These are phyloP conservation scores for Allygus modestus DNA, from an alignment of 2,888 invertebrate genomes.

Conservation along the genomic window DNA sequence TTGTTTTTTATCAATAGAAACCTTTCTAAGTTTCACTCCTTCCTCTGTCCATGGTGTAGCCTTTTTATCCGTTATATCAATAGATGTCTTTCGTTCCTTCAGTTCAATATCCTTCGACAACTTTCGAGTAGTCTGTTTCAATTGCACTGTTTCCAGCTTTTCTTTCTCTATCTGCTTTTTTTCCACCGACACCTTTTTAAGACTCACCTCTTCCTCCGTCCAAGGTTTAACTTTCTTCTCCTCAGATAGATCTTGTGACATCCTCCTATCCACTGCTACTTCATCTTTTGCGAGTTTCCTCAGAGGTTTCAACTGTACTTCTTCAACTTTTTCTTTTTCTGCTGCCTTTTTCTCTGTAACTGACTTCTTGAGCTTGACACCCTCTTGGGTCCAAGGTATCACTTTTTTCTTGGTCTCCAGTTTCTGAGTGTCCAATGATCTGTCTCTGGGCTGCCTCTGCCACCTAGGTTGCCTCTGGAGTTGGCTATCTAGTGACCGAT, in stretches of 20 bases:
- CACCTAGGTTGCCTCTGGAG: slow-evolving; percentile 62
- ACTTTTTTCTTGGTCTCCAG: slow-evolving; percentile 50
- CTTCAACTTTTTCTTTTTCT: slow-evolving; percentile 67
- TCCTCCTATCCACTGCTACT: slow-evolving; percentile 64
- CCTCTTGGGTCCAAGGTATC: slow-evolving; percentile 74
- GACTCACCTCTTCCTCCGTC: slow-evolving; percentile 73
- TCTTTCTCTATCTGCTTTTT: slow-evolving; percentile 72
- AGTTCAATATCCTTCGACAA: slow-evolving; percentile 67
- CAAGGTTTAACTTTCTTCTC: slow-evolving; percentile 71
- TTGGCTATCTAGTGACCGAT: slow-evolving; percentile 66
- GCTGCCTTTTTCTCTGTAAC: slow-evolving; percentile 68
- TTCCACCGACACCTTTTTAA: slow-evolving; percentile 72
- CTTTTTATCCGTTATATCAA: slow-evolving; percentile 57
- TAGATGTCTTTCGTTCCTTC: slow-evolving; percentile 56
- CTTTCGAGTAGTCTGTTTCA: slow-evolving; percentile 61
- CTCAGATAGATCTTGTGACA: slow-evolving; percentile 51
- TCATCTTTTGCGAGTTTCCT: slow-evolving; percentile 65
- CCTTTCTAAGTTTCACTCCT: slow-evolving; percentile 72
- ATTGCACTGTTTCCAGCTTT: slow-evolving; percentile 58
- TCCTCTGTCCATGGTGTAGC: slow-evolving; percentile 73
- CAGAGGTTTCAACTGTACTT: slow-evolving; percentile 61
- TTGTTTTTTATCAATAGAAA: slow-evolving; percentile 71
- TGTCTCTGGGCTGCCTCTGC: slow-evolving; percentile 55
- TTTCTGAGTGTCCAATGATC: slow-evolving; percentile 60
- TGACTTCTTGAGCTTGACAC: slow-evolving; percentile 72